Evolutionary conservation across 1,140 invertebrate genomes (phyloP).

Genomic region (Drosophila saltans): DNA sequence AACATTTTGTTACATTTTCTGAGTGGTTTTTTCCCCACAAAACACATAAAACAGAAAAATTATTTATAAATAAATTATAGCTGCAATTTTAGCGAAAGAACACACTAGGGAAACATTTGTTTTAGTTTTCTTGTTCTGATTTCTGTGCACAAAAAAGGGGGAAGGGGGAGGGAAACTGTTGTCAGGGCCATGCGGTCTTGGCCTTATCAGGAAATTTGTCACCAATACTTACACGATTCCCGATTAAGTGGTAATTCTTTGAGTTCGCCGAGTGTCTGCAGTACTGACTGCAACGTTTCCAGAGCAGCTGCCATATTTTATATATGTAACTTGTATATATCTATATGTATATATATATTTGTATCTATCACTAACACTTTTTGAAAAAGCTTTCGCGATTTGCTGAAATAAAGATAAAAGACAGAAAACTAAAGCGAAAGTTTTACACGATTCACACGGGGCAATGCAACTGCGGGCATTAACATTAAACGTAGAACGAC

Average conservation of each 20-base stretch:
- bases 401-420: constrained; percentile 38
- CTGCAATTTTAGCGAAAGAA: constrained; percentile 50
- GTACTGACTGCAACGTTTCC: constrained; percentile 66
- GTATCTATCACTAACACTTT: constrained; percentile 52
- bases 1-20: constrained; percentile 21
- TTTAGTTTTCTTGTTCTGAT: neutral
- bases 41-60: constrained; percentile 38
- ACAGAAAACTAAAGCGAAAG: constrained; percentile 48
- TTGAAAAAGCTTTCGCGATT: constrained; percentile 31
- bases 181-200: constrained; percentile 40
- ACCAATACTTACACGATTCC: constrained; percentile 76
- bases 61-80: constrained; percentile 77
- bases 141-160: neutral
- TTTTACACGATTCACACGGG: constrained; percentile 46
- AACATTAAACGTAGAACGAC: constrained; percentile 66
- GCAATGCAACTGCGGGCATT: constrained; percentile 69
- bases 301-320: constrained; percentile 72
- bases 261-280: constrained; percentile 69
- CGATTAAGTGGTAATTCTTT: constrained; percentile 72
- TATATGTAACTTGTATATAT: constrained; percentile 33
- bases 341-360: constrained; percentile 22
- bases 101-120: neutral
- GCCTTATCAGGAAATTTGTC: constrained; percentile 12
- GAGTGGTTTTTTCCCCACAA: constrained; percentile 4
- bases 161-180: neutral